Conservation (phyloP, 1,140 invertebrate genomes). For the Brachionus koreanus region DNA sequence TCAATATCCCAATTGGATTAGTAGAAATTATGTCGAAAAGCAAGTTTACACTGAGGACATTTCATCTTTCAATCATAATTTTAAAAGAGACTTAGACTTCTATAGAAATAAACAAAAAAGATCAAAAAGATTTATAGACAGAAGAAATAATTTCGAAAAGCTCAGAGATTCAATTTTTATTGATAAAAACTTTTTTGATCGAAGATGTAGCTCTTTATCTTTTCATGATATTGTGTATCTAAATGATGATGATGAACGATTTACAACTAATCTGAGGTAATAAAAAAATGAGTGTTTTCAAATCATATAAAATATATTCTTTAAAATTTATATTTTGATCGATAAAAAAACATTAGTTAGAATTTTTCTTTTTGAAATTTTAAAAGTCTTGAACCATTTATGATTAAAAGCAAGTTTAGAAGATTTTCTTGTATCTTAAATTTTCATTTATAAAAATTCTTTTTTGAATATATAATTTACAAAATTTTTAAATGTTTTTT, state of each 20-base stretch:
- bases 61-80: constrained; percentile 1
- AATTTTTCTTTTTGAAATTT: no score
- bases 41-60: background rate
- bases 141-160: constrained; percentile 42
- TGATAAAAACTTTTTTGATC: background rate
- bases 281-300: no score
- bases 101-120: background rate
- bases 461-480: no score
- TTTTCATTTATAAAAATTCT: no score
- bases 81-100: constrained; percentile 4
- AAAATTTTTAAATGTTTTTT: no score
- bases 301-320: no score
- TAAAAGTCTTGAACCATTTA: no score
- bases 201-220: background rate
- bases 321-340: no score
- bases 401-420: no score
- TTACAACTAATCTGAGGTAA: background rate
- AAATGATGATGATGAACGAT: constrained; percentile 42
- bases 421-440: no score
- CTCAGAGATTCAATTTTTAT: constrained; percentile 36
- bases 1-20: constrained; percentile 43
- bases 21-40: background rate
- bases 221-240: constrained; percentile 10
- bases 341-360: no score
- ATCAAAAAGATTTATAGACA: constrained; percentile 24